Conservation (phyloP, 2,797 vertebrate species). For the Eidolon dupreanum region DNA sequence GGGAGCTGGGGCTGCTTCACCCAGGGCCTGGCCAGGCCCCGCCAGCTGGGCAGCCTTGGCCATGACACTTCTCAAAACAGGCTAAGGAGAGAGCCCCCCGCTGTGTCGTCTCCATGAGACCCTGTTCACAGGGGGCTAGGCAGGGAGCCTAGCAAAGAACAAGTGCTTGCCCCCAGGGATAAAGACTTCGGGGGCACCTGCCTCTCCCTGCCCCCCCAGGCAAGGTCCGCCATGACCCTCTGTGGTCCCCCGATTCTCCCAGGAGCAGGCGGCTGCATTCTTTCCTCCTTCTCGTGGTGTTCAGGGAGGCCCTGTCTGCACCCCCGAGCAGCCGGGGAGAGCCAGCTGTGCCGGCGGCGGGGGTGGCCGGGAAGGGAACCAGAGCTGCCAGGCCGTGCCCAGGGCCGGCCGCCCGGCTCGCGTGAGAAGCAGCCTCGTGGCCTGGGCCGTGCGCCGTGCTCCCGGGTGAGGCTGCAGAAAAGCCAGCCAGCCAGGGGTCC, state of each 20-base stretch:
- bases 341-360: not conserved
- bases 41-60: fast-evolving
- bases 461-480: not conserved
- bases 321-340: not conserved
- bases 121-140: not conserved
- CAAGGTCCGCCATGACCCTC: not conserved
- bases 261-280: not conserved
- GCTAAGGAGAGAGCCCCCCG: not conserved
- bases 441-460: not conserved
- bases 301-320: not conserved
- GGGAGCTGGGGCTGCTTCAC: no score
- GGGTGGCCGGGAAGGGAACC: not conserved
- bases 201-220: not conserved
- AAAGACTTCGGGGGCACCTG: not conserved
- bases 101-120: fast-evolving
- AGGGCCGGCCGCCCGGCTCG: not conserved
- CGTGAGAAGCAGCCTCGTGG: not conserved
- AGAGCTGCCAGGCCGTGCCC: not conserved
- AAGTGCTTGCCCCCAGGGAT: not conserved
- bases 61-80: not conserved
- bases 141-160: not conserved
- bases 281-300: not conserved
- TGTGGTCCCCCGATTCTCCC: not conserved
- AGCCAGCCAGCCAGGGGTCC: not conserved
- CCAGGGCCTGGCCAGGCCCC: not conserved